Conservation (phyloP, 1,140 invertebrate genomes). For the Pseudomyrmex flavicornis region DNA sequence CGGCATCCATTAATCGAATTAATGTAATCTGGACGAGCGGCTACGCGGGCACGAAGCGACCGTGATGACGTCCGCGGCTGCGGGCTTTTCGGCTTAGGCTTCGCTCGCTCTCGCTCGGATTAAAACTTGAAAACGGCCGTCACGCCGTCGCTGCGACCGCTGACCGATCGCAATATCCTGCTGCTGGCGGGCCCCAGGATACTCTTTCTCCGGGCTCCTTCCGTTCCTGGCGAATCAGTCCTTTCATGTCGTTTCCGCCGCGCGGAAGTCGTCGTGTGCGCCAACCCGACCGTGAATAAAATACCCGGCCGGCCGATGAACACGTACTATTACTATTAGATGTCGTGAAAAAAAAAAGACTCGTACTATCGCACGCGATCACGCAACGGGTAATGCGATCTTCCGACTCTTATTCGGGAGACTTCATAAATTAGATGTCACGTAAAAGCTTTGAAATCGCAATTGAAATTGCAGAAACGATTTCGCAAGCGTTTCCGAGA, state of each 20-base stretch:
- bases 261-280: slow-evolving; percentile 27
- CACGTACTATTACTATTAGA: not conserved
- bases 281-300: not conserved
- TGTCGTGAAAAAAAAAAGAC: not conserved
- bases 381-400: not conserved
- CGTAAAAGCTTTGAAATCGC: not conserved
- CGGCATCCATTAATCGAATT: slow-evolving; percentile 74
- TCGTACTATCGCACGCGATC: not conserved
- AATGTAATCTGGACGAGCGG: slow-evolving; percentile 70
- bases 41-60: slow-evolving; percentile 65
- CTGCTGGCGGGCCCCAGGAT: not conserved
- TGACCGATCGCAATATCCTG: slow-evolving; percentile 52
- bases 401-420: not conserved
- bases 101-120: slow-evolving; percentile 62
- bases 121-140: slow-evolving; percentile 68
- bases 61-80: slow-evolving; percentile 69
- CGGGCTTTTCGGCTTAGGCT: slow-evolving; percentile 70
- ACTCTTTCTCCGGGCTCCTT: slow-evolving; percentile 46
- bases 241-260: slow-evolving; percentile 61
- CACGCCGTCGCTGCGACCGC: slow-evolving; percentile 24
- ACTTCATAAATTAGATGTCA: slow-evolving; percentile 3
- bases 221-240: slow-evolving; percentile 29
- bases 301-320: not conserved
- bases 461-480: not conserved
- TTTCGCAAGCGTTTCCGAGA: not conserved